A percentile compares a stretch with the other conserved stretches of the same genome.
Conservation (phyloP, 2,888 invertebrate species). For the Brachylomia viminalis region DNA sequence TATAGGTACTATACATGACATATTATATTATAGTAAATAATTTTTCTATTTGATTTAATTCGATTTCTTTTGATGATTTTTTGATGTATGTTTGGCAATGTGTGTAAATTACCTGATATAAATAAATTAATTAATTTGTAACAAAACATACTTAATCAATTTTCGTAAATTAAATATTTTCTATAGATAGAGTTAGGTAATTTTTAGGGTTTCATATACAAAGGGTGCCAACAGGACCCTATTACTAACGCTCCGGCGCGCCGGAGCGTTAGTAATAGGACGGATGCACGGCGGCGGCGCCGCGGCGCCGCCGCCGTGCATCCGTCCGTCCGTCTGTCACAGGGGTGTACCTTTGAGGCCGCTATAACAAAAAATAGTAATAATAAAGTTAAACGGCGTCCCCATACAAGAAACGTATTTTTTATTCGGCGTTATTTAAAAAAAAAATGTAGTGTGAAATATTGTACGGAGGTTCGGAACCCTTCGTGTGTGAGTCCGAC, state of each 20-base stretch:
- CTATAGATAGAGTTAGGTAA: neutral
- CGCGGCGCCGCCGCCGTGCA: too few relatives aligned
- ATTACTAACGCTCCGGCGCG: neutral
- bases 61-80: neutral
- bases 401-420: neutral
- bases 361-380: neutral
- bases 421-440: neutral
- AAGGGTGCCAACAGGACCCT: neutral
- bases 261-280: too few relatives aligned
- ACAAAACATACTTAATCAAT: too few relatives aligned
- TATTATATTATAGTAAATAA: too few relatives aligned
- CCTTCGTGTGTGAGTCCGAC: neutral
- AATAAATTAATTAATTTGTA: too few relatives aligned
- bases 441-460: neutral
- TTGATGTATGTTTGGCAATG: neutral
- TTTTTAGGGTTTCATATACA: too few relatives aligned
- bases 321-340: neutral
- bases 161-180: too few relatives aligned
- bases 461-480: neutral
- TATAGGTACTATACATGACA: neutral
- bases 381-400: neutral
- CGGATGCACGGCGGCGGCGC: too few relatives aligned
- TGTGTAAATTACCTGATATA: neutral
- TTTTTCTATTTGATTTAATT: too few relatives aligned
- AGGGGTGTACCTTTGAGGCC: neutral